These are phyloP conservation scores for Pituophis catenifer DNA, from an alignment of 2,113 vertebrate species.

Conservation along the genomic window DNA sequence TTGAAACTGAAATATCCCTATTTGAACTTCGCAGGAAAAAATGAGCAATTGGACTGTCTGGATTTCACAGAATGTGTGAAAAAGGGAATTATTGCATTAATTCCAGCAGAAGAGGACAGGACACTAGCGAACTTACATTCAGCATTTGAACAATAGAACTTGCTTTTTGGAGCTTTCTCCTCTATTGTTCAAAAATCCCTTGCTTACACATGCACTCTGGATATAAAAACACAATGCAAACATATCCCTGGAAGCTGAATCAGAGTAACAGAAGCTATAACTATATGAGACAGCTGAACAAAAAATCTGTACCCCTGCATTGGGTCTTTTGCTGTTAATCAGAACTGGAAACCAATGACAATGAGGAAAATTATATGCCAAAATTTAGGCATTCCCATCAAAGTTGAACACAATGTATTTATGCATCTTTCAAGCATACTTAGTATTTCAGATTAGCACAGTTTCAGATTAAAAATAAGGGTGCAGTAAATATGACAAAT, in stretches of 20 bases:
- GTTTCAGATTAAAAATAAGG: background rate
- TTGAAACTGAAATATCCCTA: background rate
- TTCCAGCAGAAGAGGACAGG: background rate
- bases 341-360: background rate
- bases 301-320: background rate
- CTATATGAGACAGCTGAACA: background rate
- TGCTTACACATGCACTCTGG: background rate
- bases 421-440: background rate
- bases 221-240: background rate
- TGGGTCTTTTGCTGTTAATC: background rate
- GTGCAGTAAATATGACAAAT: background rate
- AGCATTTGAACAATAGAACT: background rate
- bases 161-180: background rate
- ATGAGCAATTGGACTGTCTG: background rate
- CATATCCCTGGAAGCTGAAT: background rate
- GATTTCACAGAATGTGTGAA: background rate
- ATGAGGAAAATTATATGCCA: background rate
- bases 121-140: background rate
- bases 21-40: background rate
- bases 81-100: background rate
- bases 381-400: background rate
- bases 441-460: background rate
- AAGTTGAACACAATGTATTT: background rate
- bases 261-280: background rate
- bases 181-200: background rate